Evolutionary conservation across 2,113 vertebrate species (phyloP).

Genomic region (Pithys albifrons): DNA sequence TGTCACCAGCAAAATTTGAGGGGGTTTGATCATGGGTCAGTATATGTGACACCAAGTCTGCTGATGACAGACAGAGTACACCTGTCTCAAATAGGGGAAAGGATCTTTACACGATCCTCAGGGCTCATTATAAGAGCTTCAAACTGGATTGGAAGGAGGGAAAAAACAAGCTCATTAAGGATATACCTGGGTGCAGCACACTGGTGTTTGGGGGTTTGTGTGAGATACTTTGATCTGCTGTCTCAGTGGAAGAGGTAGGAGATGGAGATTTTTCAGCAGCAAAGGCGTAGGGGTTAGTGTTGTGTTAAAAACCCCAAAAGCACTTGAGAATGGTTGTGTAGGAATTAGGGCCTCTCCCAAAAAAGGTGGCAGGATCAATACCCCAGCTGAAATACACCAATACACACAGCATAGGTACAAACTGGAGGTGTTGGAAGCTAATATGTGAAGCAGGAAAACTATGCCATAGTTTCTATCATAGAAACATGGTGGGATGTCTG

Average conservation of each 20-base stretch:
- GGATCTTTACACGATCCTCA: no score
- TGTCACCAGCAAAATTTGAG: neutral
- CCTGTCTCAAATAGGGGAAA: no score
- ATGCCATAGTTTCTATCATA: neutral
- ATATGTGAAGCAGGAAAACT: neutral
- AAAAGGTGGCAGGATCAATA: no score
- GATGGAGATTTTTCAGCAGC: neutral
- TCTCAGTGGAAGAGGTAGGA: neutral
- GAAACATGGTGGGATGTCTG: neutral
- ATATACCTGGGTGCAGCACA: neutral
- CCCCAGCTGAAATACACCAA: neutral
- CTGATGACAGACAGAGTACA: no score
- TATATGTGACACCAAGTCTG: neutral
- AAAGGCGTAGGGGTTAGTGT: neutral
- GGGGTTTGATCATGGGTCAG: neutral
- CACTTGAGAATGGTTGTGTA: neutral
- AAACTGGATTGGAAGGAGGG: neutral
- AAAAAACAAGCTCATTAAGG: neutral
- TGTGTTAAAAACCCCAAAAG: neutral
- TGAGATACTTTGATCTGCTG: neutral
- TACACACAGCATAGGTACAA: neutral
- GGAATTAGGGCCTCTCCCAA: neutral
- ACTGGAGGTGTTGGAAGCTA: neutral
- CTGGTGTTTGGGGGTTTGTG: no score
- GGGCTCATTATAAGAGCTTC: neutral